Percentiles rank a stretch among this genome's conserved stretches.
Evolutionary conservation across 2,797 vertebrate genomes (phyloP).

Genomic region (Sardinella longiceps): DNA sequence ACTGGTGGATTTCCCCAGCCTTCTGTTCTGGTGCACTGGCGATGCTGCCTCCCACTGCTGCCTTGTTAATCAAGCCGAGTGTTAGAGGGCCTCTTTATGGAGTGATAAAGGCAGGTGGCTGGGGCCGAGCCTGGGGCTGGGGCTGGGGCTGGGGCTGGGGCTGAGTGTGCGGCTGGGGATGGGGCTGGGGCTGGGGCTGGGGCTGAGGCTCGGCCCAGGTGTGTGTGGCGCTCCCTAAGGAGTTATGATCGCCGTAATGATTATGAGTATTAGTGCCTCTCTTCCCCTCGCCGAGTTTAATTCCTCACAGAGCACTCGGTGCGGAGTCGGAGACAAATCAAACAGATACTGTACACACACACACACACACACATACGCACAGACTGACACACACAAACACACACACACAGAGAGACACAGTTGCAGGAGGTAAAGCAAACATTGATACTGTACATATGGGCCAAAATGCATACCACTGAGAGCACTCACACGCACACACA

Average conservation of each 20-base stretch:
- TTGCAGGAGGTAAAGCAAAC: neutral
- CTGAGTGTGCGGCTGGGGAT: no score
- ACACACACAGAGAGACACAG: neutral
- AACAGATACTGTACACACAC: neutral
- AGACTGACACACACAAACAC: neutral
- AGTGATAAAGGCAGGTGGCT: constrained; percentile 37
- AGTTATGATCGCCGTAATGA: constrained; percentile 50
- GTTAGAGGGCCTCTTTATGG: constrained; percentile 48
- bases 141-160: neutral
- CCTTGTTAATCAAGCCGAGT: constrained; percentile 49
- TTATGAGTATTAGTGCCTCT: constrained; percentile 37
- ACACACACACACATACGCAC: neutral
- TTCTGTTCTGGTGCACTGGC: neutral
- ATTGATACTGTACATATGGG: neutral
- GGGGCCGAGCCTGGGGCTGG: no score
- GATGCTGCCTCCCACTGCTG: constrained; percentile 26
- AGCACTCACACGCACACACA: neutral
- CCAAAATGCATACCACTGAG: neutral
- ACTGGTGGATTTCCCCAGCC: neutral
- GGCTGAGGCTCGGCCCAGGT: neutral
- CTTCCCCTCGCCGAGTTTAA: constrained; percentile 36
- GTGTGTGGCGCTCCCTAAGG: constrained; percentile 30
- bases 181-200: neutral
- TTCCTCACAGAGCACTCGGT: constrained; percentile 31
- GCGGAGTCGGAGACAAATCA: neutral